Evolutionary conservation across 1,140 invertebrate genomes (phyloP).

Genomic region (Brachionus rotundiformis): DNA sequence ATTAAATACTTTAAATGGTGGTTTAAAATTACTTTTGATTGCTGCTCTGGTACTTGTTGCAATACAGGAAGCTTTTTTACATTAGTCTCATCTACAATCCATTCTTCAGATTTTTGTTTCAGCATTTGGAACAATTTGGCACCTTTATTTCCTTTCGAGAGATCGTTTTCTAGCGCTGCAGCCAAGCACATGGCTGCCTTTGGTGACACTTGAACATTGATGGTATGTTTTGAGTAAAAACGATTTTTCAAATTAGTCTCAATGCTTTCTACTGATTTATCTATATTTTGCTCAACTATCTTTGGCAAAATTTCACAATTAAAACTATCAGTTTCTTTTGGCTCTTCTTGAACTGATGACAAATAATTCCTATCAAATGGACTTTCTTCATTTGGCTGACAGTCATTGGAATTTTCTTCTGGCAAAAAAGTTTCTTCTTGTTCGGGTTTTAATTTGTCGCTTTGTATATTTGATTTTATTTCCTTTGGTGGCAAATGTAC

Average conservation of each 20-base stretch:
- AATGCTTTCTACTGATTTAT: neutral
- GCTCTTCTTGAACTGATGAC: neutral
- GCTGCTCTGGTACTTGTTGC: neutral
- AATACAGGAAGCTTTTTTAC: neutral
- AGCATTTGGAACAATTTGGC: neutral
- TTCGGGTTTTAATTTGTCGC: neutral
- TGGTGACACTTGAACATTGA: neutral
- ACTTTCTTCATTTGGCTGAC: neutral
- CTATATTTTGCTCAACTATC: neutral
- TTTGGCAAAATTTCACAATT: neutral
- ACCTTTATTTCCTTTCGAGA: neutral
- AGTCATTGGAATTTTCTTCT: neutral
- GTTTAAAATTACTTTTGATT: too few species aligned
- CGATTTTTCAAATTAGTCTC: neutral
- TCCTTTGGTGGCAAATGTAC: too few species aligned
- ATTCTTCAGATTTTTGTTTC: conserved; percentile 11
- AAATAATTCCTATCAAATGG: neutral
- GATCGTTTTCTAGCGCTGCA: neutral
- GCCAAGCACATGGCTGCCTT: conserved; percentile 7
- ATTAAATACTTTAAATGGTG: too few species aligned
- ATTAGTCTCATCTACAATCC: conserved; percentile 38
- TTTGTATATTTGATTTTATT: neutral
- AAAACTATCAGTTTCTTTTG: neutral
- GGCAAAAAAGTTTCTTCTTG: neutral
- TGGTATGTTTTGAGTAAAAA: neutral